Base-by-base conservation (phyloP, 2,113 vertebrate genomes). In the Nerophis lumbriciformis region DNA sequence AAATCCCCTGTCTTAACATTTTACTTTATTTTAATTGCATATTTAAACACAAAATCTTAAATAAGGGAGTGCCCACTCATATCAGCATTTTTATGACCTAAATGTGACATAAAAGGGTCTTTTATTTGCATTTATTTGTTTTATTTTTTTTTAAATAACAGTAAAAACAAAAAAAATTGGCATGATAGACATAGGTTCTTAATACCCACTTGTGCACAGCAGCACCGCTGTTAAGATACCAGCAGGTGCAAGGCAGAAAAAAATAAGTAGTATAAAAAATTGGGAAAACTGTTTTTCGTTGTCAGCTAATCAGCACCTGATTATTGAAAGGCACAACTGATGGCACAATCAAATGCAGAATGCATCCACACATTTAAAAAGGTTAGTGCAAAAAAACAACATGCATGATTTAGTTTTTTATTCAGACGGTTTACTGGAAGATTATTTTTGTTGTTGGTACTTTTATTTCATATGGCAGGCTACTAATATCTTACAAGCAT, bases 291-390 rank as follows among this genome's bases (percentile, higher is more conserved):
- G 67, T 69, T 57, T 19, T 56, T 56, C 38, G 38, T 56, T 56
- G 15, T 42, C 38, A 56, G 38, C 54, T 56, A 57, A 57, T 57
- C 54, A 57, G 38, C 38, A 42, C n/a, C 38, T 57, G 54, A 57
- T 57, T 57, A 39, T 57, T 19, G 38, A 10, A 57, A 57, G 38
- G 37, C 54, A 57, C 54, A 6, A 42, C 38, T 57, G 54, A 57
- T 44, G 54, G 54, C n/a, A 42, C 54, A 57, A 57, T 57, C 54
- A 57, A 44, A 14, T 19, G 37, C 37, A 16, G 8, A 57, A 39
- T 19, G 54, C 38, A 12, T 44, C 10, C 12, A 57, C 37, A 21
- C 54, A 42, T 57, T 57, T 19, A 42, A 42, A 8, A 44, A 9
- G 4, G 12, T 57, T 8, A 19, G 54, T 19, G 38, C 6, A 44